These are phyloP conservation scores for Pollenia amentaria DNA, from an alignment of 2,888 invertebrate species.

Conservation along the genomic window DNA sequence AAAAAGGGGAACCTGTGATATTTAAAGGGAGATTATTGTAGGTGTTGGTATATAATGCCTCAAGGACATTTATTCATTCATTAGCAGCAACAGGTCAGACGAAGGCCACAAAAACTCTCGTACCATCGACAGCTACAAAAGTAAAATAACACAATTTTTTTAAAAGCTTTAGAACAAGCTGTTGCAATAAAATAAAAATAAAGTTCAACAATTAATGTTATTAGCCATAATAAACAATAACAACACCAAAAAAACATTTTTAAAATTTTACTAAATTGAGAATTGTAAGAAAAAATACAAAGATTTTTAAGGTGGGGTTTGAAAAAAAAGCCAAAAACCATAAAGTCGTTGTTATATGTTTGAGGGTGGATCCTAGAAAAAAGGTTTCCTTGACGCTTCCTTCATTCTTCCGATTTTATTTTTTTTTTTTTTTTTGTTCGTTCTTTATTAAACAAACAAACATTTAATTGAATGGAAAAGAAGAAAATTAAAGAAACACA, in stretches of 20 bases:
- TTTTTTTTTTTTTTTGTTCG: slow-evolving; percentile 1
- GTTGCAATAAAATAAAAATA: slow-evolving; percentile 62
- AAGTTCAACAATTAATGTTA: slow-evolving; percentile 61
- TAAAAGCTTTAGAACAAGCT: slow-evolving; percentile 67
- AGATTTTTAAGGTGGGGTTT: slow-evolving; percentile 22
- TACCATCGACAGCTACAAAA: slow-evolving; percentile 27
- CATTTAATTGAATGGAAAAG: slow-evolving; percentile 35
- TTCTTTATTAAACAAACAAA: slow-evolving; percentile 29
- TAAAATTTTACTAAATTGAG: slow-evolving; percentile 27
- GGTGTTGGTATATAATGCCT: neutral
- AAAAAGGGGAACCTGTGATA: neutral
- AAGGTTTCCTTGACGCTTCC: slow-evolving; percentile 1
- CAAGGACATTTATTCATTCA: slow-evolving; percentile 45
- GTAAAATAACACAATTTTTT: slow-evolving; percentile 44
- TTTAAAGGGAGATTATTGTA: neutral
- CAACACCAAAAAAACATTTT: slow-evolving; percentile 26
- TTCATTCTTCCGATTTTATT: neutral
- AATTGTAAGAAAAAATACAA: slow-evolving; percentile 8
- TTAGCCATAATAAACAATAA: slow-evolving; percentile 57
- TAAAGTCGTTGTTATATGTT: slow-evolving; percentile 28
- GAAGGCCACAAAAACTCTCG: slow-evolving; percentile 15
- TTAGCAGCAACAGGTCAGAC: slow-evolving; percentile 58
- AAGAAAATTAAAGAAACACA: slow-evolving; percentile 21
- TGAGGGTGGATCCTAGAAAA: slow-evolving; percentile 30
- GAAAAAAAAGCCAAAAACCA: neutral